Percentiles rank a stretch among this genome's conserved stretches.
Evolutionary conservation across 2,113 vertebrate genomes (phyloP).

Genomic region (Cryptoleucopteryx plumbea): DNA sequence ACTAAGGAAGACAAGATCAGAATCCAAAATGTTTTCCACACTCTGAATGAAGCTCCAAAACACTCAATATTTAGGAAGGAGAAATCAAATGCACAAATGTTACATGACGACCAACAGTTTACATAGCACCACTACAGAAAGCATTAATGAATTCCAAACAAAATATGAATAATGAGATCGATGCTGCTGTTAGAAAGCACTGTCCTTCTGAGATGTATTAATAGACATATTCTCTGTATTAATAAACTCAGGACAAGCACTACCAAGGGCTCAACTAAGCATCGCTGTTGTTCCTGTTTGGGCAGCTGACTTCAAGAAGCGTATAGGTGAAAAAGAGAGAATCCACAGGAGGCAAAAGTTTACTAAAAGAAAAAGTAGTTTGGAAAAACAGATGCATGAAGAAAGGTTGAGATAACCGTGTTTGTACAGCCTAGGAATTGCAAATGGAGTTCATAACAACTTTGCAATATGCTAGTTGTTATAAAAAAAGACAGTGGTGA

Average conservation of each 20-base stretch:
- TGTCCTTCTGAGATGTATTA: neutral
- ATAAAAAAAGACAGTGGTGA: neutral
- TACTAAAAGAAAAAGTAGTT: neutral
- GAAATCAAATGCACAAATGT: neutral
- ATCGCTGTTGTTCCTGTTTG: neutral
- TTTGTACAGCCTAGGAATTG: neutral
- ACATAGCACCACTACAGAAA: neutral
- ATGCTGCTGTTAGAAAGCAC: neutral
- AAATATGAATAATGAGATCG: neutral
- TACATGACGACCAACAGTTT: neutral
- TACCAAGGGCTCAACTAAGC: neutral
- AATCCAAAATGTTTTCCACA: neutral
- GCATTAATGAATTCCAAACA: neutral
- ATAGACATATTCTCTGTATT: neutral
- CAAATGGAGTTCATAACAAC: neutral
- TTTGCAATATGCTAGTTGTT: neutral
- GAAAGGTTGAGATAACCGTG: neutral
- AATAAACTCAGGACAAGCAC: neutral
- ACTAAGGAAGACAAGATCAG: neutral
- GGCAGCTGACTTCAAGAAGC: neutral
- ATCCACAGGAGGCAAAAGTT: neutral
- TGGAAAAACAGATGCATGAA: neutral
- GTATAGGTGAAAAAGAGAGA: neutral
- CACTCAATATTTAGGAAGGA: neutral
- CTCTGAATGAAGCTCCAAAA: neutral